Evolutionary conservation across 2,113 vertebrate genomes (phyloP).

Genomic region (Plestiodon gilberti): DNA sequence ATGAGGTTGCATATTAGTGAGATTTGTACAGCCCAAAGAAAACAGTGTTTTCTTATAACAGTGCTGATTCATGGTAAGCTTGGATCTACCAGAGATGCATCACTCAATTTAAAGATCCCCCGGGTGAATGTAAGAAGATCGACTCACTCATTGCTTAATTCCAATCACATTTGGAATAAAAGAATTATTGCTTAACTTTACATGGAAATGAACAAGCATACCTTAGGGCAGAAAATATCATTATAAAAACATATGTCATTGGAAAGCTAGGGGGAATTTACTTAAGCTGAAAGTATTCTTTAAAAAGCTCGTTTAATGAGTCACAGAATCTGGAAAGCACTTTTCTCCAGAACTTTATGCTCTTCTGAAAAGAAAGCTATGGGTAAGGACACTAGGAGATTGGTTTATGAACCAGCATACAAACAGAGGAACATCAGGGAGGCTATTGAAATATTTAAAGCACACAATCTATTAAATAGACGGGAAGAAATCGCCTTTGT

Average conservation of each 20-base stretch:
- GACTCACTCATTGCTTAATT: neutral
- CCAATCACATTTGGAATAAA: conserved; percentile 11
- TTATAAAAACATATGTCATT: conserved; percentile 1
- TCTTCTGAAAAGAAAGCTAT: conserved; percentile 36
- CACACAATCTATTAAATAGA: no score
- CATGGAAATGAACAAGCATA: neutral
- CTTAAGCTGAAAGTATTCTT: neutral
- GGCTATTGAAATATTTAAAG: no score
- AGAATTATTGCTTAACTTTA: neutral
- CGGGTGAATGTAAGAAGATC: neutral
- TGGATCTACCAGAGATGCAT: neutral
- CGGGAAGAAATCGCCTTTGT: no score
- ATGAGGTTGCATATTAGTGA: neutral
- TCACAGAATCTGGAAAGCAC: neutral
- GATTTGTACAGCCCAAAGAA: neutral
- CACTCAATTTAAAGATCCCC: neutral
- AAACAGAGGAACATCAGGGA: no score
- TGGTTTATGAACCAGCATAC: no score
- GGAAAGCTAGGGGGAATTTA: neutral
- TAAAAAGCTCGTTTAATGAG: neutral
- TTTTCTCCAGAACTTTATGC: neutral
- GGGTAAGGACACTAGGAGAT: conserved; percentile 60
- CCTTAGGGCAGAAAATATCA: neutral
- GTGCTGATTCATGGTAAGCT: neutral
- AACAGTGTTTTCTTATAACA: neutral